Evolutionary conservation across 2,797 vertebrate species (phyloP).

Genomic region (Hypotaenidia philippensis): DNA sequence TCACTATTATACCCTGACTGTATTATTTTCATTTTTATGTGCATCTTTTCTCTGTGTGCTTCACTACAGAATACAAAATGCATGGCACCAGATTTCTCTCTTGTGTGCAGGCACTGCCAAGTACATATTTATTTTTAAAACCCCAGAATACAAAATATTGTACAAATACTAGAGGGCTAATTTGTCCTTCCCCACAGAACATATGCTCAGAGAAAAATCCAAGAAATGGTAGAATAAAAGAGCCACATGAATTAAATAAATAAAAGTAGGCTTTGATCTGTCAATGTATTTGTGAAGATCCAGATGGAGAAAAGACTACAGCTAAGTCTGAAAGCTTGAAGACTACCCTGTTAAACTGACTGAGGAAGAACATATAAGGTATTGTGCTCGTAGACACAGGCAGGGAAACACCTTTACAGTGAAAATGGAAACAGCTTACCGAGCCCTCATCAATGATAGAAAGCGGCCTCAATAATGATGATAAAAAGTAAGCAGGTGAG

Average conservation of each 20-base stretch:
- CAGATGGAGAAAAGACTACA: background rate
- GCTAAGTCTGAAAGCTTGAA: background rate
- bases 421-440: background rate
- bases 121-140: slow-evolving; percentile 37
- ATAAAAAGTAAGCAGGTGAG: background rate
- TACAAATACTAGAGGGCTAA: slow-evolving; percentile 41
- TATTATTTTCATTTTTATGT: background rate
- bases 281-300: background rate
- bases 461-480: background rate
- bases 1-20: background rate
- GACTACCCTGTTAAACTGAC: background rate
- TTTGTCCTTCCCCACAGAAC: slow-evolving; percentile 28
- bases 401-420: background rate
- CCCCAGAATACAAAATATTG: slow-evolving; percentile 29
- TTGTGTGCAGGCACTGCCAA: background rate
- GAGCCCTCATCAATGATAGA: background rate
- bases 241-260: background rate
- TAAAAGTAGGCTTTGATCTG: background rate
- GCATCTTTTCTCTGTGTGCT: background rate
- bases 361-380: background rate
- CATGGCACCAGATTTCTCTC: background rate
- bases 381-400: background rate
- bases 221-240: background rate
- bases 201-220: slow-evolving; percentile 1
- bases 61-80: background rate